Evolutionary conservation across 2,888 invertebrate species (phyloP), one percentile per base, ranked within the genome.

Genomic region (Polietes domitor): DNA sequence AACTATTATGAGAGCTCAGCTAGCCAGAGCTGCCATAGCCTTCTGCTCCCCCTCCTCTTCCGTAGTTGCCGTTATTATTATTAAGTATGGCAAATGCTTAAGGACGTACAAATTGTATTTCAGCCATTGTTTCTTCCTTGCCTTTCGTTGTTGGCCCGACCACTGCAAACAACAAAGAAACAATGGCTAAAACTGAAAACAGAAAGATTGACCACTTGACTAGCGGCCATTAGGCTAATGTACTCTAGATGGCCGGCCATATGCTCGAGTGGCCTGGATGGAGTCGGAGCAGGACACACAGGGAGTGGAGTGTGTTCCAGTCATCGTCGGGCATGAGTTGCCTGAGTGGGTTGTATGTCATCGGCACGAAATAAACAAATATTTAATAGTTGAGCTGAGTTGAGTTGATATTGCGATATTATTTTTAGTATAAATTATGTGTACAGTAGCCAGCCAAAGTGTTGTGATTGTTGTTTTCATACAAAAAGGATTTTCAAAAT

Each of bases 141-240:
- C 15, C 58, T 26, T 15, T 17, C 32, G 28, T 17, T 61, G 19
- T 53, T 4, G 6, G n/a, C 12, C 50, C 15, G 17, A 2, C 50
- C 50, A 50, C 50, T 19, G 26, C 15, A 2, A 26, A n/a, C 6
- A 53, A 58, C 24, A 58, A 58, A 53, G 10, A 26, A n/a, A 26
- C 26, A 58, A 10, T 37, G 12, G 24, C 47, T 47, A 32, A 32
- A 32, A 32, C 32, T 32, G 32, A 32, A 32, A 32, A 32, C 55
- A 3, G 7, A 55, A 55, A 55, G 21, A 55, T 55, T 55, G 26
- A 61, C 61, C n/a, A 61, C 26, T 61, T 61, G 26, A 32, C 61
- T 61, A 32, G 28, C n/a, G n/a, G 17, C 71, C 71, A 71, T 71
- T 71, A 71, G 32, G 1, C 32, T 71, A 53, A 71, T 53, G 70